Evolutionary conservation across 2,113 vertebrate species (phyloP).

Genomic region (Todiramphus chloris): DNA sequence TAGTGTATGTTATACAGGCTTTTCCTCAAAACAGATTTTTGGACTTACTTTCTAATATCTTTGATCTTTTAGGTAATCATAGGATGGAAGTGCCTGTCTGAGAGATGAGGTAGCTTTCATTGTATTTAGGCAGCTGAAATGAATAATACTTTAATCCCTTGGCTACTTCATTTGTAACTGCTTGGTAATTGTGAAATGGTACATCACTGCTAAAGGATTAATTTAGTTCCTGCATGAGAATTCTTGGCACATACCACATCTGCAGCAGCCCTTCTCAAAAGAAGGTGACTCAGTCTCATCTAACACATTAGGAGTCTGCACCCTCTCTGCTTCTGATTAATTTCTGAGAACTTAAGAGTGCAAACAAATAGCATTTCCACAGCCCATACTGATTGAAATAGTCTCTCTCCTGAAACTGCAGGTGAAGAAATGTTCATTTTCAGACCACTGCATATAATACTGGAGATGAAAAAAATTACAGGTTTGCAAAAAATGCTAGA

Average conservation of each 20-base stretch:
- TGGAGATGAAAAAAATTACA: not conserved
- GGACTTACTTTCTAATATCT: not conserved
- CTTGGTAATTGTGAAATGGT: constrained; percentile 56
- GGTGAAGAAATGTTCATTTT: not conserved
- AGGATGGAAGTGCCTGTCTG: not conserved
- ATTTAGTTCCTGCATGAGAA: constrained; percentile 39
- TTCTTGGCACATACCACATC: constrained; percentile 34
- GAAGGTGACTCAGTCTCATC: constrained; percentile 51
- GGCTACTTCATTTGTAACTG: constrained; percentile 57
- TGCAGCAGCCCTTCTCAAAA: constrained; percentile 24
- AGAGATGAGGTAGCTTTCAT: constrained; percentile 42
- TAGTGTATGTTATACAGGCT: not conserved
- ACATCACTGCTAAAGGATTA: constrained; percentile 49
- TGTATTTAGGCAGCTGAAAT: constrained; percentile 53
- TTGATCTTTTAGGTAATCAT: not conserved
- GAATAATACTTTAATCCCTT: constrained; percentile 53
- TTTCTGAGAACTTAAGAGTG: not conserved
- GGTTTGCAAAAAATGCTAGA: not conserved
- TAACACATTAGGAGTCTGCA: not conserved
- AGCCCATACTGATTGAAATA: not conserved
- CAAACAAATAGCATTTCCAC: constrained; percentile 6
- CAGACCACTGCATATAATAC: not conserved
- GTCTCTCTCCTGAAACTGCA: not conserved
- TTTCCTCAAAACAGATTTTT: not conserved
- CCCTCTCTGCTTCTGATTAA: constrained; percentile 15